Conservation (phyloP, 2,888 invertebrate genomes). For the Blastobasis lacticolella region DNA sequence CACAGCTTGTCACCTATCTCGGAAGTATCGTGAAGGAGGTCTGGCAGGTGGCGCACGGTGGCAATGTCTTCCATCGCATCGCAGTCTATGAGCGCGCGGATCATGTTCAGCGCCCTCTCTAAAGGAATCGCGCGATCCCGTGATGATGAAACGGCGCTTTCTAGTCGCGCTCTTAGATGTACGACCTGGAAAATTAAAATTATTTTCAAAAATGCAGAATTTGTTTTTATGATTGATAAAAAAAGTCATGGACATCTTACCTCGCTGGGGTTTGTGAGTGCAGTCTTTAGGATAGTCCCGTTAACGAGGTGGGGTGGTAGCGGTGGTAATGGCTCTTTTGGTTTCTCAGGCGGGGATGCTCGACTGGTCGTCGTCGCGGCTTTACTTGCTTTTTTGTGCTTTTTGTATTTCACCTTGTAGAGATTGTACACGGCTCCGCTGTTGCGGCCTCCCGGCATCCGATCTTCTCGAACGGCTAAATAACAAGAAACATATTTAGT, state of each 20-base stretch:
- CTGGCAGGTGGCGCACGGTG: slow-evolving; percentile 91
- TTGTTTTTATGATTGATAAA: background rate
- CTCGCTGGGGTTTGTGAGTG: slow-evolving; percentile 95
- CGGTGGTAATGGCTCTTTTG: slow-evolving; percentile 68
- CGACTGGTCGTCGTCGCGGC: slow-evolving; percentile 63
- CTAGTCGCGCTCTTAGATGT: slow-evolving; percentile 89
- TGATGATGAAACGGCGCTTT: slow-evolving; percentile 91
- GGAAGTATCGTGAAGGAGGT: slow-evolving; percentile 91
- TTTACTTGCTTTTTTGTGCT: slow-evolving; percentile 90
- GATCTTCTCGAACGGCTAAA: slow-evolving; percentile 96
- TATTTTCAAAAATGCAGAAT: background rate
- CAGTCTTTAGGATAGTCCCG: slow-evolving; percentile 95
- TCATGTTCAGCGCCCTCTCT: slow-evolving; percentile 90
- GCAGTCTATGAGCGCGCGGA: slow-evolving; percentile 94
- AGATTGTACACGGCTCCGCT: slow-evolving; percentile 99
- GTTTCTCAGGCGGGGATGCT: slow-evolving; percentile 63
- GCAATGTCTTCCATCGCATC: slow-evolving; percentile 98
- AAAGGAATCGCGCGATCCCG: slow-evolving; percentile 87
- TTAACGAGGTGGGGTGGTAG: slow-evolving; percentile 88
- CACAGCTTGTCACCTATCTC: slow-evolving; percentile 94
- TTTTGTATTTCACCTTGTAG: slow-evolving; percentile 99
- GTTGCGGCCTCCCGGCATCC: slow-evolving; percentile 99
- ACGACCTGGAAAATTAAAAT: slow-evolving; percentile 69
- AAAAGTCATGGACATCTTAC: slow-evolving; percentile 28
- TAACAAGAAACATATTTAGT: slow-evolving; percentile 14